Conservation (phyloP, 2,113 vertebrate species). For the Arizona elegans region DNA sequence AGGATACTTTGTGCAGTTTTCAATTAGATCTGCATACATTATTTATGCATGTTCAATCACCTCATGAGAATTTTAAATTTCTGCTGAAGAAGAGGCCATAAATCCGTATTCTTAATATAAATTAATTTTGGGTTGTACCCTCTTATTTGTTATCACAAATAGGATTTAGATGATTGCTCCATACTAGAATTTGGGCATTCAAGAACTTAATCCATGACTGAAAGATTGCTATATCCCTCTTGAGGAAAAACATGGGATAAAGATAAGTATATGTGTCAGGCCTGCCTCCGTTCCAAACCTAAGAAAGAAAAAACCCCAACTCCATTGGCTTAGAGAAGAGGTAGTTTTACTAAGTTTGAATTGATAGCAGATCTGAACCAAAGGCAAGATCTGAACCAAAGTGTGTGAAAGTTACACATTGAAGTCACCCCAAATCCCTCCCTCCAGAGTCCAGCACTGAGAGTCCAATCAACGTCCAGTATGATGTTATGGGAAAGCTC, state of each 20-base stretch:
- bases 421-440: no score
- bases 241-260: background rate
- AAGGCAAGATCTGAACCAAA: no score
- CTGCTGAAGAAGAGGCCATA: background rate
- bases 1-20: background rate
- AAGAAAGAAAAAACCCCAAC: no score
- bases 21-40: background rate
- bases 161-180: background rate
- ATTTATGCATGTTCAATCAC: background rate
- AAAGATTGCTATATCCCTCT: background rate
- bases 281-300: no score
- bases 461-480: no score
- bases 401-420: no score
- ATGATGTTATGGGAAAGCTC: no score
- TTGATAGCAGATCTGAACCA: no score
- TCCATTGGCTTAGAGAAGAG: no score
- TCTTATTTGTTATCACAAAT: background rate
- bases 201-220: background rate
- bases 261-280: background rate
- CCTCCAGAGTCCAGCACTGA: no score
- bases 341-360: no score
- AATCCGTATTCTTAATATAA: background rate
- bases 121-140: background rate
- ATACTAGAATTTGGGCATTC: background rate
- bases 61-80: background rate